Percentiles rank a stretch among this genome's conserved stretches.
phyloP scores from a whole-genome alignment of 2,113 vertebrate species.

The Calidris pugnax region DNA sequence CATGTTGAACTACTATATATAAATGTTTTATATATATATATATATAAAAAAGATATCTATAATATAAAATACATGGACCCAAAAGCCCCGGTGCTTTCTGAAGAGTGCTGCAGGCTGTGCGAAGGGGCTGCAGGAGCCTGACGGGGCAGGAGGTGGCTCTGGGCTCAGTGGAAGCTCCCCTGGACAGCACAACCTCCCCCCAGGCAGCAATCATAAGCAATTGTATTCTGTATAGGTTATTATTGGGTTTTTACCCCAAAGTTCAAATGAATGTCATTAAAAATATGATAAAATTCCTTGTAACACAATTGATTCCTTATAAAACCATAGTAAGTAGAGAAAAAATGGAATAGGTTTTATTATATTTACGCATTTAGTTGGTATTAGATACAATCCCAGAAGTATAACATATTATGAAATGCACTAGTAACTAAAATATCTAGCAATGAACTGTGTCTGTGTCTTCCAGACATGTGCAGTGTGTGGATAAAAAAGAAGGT shows the following conservation, averaged over 20 bases:
- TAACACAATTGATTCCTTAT: neutral
- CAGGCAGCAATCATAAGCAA: neutral
- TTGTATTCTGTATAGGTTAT: neutral
- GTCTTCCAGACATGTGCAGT: neutral
- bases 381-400: neutral
- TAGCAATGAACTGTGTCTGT: neutral
- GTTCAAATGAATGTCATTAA: neutral
- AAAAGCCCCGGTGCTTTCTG: neutral
- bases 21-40: no score
- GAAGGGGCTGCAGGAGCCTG: neutral
- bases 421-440: neutral
- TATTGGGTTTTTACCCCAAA: neutral
- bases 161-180: neutral
- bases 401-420: neutral
- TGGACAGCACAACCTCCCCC: no score
- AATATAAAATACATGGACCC: neutral
- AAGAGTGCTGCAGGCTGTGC: neutral
- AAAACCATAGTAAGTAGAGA: constrained; percentile 21
- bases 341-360: neutral
- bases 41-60: no score
- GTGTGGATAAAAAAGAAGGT: neutral
- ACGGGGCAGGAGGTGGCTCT: neutral
- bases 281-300: neutral
- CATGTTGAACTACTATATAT: neutral
- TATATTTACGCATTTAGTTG: neutral